Conservation (phyloP, 2,888 invertebrate genomes). For the Branchipolynoe longqiensis region DNA sequence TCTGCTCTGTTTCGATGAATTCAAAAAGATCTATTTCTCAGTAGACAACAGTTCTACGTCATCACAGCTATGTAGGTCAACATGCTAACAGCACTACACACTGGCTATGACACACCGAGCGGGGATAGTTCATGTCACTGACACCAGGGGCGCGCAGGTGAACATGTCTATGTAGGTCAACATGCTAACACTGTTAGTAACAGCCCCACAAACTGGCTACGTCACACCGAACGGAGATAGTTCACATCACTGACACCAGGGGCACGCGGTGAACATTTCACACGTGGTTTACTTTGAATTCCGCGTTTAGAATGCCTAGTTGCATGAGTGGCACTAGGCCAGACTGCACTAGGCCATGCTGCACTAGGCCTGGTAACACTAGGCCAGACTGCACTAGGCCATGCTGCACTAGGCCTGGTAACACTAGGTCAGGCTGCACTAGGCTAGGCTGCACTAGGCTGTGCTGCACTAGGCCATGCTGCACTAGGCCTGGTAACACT, state of each 20-base stretch:
- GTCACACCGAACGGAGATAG: not conserved
- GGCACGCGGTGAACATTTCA: not conserved
- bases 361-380: not conserved
- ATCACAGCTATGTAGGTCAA: not conserved
- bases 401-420: not conserved
- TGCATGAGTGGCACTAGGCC: no score
- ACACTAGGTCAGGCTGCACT: not conserved
- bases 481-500: not conserved
- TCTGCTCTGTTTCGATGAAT: conserved; percentile 46
- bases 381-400: not conserved
- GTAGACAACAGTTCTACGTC: conserved; percentile 43
- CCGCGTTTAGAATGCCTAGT: not conserved
- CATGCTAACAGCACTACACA: not conserved
- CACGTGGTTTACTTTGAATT: not conserved
- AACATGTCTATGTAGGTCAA: no score
- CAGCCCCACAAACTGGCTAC: not conserved
- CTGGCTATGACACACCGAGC: not conserved
- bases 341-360: no score
- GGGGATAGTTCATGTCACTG: not conserved
- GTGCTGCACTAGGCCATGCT: not conserved
- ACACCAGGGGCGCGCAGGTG: no score
- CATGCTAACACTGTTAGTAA: no score
- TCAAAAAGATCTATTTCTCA: conserved; percentile 57
- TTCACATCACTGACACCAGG: no score
- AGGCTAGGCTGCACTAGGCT: not conserved